These are phyloP conservation scores for Ceuthmochares aereus DNA, from an alignment of 2,113 vertebrate species.

Conservation along the genomic window DNA sequence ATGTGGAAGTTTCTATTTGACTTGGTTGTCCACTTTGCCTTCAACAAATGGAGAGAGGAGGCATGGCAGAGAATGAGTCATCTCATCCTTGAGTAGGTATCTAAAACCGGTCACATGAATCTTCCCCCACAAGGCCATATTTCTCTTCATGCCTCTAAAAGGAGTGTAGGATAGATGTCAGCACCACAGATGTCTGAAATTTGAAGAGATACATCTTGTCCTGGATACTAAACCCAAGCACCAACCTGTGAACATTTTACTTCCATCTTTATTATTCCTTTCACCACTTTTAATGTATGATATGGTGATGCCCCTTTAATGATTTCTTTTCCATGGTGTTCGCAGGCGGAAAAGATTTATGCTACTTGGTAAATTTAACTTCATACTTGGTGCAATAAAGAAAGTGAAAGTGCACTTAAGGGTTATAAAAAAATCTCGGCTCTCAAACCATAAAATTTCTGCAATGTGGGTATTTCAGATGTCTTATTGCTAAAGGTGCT, in stretches of 20 bases:
- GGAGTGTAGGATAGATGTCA: constrained; percentile 3
- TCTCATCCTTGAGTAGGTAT: not conserved
- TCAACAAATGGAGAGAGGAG: not conserved
- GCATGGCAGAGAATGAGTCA: not conserved
- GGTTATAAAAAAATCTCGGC: constrained; percentile 28
- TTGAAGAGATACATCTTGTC: not conserved
- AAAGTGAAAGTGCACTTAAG: constrained; percentile 28
- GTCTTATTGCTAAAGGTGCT: constrained; percentile 20
- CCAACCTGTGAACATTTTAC: not conserved
- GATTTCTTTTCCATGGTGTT: not conserved
- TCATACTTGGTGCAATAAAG: constrained; percentile 2
- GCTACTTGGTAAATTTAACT: constrained; percentile 3
- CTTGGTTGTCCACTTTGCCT: not conserved
- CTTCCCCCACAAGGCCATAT: not conserved
- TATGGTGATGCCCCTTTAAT: not conserved
- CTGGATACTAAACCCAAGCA: not conserved
- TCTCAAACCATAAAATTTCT: constrained; percentile 19
- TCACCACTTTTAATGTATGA: not conserved
- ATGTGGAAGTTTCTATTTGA: not conserved
- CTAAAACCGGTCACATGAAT: not conserved
- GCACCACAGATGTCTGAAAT: constrained; percentile 17
- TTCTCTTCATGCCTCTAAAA: not conserved
- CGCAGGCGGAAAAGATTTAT: constrained; percentile 37
- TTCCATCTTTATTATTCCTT: not conserved
- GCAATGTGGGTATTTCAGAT: constrained; percentile 1